These are phyloP conservation scores for Mythimna ferrago DNA, from an alignment of 2,888 invertebrate genomes.

Conservation along the genomic window DNA sequence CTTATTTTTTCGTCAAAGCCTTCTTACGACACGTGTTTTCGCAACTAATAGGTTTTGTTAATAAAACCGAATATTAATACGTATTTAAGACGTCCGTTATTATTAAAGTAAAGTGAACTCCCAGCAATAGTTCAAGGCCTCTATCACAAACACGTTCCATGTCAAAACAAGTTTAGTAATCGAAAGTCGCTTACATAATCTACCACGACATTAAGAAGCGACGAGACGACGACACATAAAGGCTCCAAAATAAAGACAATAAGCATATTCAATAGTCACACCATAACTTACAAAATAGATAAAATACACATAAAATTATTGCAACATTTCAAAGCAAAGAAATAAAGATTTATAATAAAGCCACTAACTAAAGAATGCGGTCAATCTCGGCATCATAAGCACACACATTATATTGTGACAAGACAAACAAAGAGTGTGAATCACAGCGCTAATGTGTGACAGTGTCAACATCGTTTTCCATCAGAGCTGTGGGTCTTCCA, in stretches of 20 bases:
- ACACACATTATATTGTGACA: constrained; percentile 56
- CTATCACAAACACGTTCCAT: constrained; percentile 43
- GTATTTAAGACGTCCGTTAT: constrained; percentile 1
- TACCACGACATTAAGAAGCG: constrained; percentile 2
- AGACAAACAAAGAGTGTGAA: constrained; percentile 57
- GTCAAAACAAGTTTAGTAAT: constrained; percentile 40
- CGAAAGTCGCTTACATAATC: constrained; percentile 31
- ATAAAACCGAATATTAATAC: background rate
- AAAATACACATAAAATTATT: constrained; percentile 42
- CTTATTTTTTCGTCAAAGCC: background rate
- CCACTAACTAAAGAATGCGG: constrained; percentile 49
- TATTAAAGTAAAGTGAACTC: constrained; percentile 5
- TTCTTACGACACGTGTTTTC: background rate
- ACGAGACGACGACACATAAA: background rate
- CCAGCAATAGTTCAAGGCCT: constrained; percentile 45
- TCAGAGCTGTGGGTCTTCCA: constrained; percentile 46
- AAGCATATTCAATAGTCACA: background rate
- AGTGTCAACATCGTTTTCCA: constrained; percentile 63
- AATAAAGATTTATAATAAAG: constrained; percentile 41
- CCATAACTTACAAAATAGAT: constrained; percentile 20
- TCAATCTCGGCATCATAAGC: constrained; percentile 44
- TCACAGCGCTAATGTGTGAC: constrained; percentile 59
- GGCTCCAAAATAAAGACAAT: constrained; percentile 20
- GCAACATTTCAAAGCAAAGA: constrained; percentile 23
- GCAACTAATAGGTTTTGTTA: background rate